Base-by-base conservation (phyloP, 2,113 vertebrate genomes). In the Hippocampus mohnikei region DNA sequence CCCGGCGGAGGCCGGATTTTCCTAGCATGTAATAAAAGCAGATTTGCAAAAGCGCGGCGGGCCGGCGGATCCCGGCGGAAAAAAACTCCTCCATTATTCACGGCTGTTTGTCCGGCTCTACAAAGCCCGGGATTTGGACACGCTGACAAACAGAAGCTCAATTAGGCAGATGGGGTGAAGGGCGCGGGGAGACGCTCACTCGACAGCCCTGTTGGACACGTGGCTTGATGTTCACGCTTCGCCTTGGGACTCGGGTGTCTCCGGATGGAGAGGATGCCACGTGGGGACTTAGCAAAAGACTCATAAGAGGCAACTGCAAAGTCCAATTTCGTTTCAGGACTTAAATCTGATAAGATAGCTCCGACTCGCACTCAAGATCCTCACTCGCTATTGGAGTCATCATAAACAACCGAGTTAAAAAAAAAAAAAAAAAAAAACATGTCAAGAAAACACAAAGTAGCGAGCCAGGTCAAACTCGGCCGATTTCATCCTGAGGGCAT, bases 81-180 rank as follows among this genome's bases (percentile, higher is more conserved):
- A 70, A 65, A 61, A 67, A 48, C 7, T 3, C 33, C 79, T 84
- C 63, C 77, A 83, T 84, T 81, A 85, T 89, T 87, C 74, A 89
- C 83, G 63, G 3, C 3, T 41, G 58, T 69, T 78, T 67, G 75
- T 70, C 61, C 71, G 55, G 42, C 53, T 2, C 3, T 44, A 7
- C 50, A 41, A 72, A 20, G 56, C 21, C 15, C 58, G 13, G 59
- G 44, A 70, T 67, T 61, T 41, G 1, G 1, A 59, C 25, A 60
- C 20, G 40, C 21, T 12, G 33, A 64, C 40, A 23, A 42, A 64
- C 21, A 25, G 41, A 5, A 25, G 62, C 11, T 44, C 42, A 64
- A 64, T 64, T 64, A 44, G 62, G 40, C 20, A 23, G 62, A 23
- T 7, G 5, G 15, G 62, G n/a, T 44, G 21, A 23, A 6, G 61